phyloP scores from a whole-genome alignment of 2,113 vertebrate species.

The Dunckerocampus dactyliophorus region DNA sequence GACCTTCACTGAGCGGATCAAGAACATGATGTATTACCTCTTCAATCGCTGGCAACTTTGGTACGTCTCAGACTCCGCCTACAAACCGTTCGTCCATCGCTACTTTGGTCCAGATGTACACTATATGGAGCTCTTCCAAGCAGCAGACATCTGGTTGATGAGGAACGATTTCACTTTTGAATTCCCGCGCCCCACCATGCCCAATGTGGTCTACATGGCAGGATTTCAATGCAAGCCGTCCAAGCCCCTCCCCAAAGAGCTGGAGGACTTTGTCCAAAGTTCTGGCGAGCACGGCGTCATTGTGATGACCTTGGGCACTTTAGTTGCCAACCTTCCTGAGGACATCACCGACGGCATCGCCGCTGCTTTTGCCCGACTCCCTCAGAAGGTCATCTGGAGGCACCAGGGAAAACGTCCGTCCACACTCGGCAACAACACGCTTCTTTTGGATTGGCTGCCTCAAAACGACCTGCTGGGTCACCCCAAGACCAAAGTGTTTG shows the following conservation, averaged over 20 bases:
- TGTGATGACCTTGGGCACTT: slow-evolving; percentile 56
- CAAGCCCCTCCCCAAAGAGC: slow-evolving; percentile 48
- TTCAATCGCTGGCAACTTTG: slow-evolving; percentile 14
- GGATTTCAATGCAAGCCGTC: slow-evolving; percentile 65
- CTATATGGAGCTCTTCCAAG: slow-evolving; percentile 63
- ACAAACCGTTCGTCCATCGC: slow-evolving; percentile 45
- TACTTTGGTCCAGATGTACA: slow-evolving; percentile 47
- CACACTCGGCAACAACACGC: slow-evolving; percentile 53
- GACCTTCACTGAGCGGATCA: slow-evolving; percentile 38
- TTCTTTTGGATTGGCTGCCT: slow-evolving; percentile 54
- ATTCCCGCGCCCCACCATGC: slow-evolving; percentile 62
- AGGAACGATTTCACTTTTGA: slow-evolving; percentile 63
- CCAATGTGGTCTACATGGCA: slow-evolving; percentile 59
- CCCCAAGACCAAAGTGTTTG: slow-evolving; percentile 52
- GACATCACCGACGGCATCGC: slow-evolving; percentile 52
- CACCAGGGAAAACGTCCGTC: slow-evolving; percentile 51
- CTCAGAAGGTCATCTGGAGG: slow-evolving; percentile 60
- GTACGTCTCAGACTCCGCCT: slow-evolving; percentile 24
- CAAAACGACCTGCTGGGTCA: slow-evolving; percentile 64
- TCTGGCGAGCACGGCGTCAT: slow-evolving; percentile 59
- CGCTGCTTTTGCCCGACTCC: slow-evolving; percentile 52
- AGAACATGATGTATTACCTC: slow-evolving; percentile 29
- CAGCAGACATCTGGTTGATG: slow-evolving; percentile 65
- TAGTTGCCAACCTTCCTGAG: slow-evolving; percentile 51
- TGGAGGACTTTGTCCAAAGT: slow-evolving; percentile 53